Evolutionary conservation across 2,888 invertebrate species (phyloP), one percentile per base, ranked within the genome.

Genomic region (Coenonympha glycerion): DNA sequence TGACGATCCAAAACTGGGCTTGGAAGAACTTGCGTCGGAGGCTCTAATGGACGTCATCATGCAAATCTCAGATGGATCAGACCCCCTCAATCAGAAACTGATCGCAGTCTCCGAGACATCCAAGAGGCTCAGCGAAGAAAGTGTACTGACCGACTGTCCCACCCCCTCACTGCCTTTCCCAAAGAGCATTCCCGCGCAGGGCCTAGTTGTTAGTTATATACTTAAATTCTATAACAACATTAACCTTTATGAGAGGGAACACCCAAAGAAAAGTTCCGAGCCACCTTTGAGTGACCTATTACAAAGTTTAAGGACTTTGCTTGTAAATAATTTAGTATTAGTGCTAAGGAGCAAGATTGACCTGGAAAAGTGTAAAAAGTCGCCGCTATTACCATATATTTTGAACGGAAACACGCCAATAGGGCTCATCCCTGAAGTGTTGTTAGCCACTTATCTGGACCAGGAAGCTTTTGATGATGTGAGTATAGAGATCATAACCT

Each of bases 221-320:
- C 61, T 86, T 54, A 76, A 76, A 63, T 86, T 86, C 68, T 95
- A 94, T 73, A 90, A 91, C 30, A 89, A 93, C 62, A 91, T 93
- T 11, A 90, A 91, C 28, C 71, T 90, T 0, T 94, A 94, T 71
- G 94, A 94, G 72, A 84, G 93, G 61, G 92, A 91, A 68, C 89
- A 93, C 69, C 91, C 94, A 15, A 94, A 93, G 85, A 90, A 91
- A 69, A 91, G 92, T 61, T 93, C 92, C 55, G 89, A 91, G 58
- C 92, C 92, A 2, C 93, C 93, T 4, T 73, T 94, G 55, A 92
- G 92, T 66, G 91, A 91, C 59, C 79, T 93, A 40, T 76, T 95
- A 47, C 82, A 85, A 54, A 88, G 79, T 65, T 67, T 90, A 59
- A 80, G 90, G 57, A 87, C 88, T 48, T 86, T 89, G 65, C 69